Conservation (phyloP, 2,113 vertebrate species). For the Salminus brasiliensis region DNA sequence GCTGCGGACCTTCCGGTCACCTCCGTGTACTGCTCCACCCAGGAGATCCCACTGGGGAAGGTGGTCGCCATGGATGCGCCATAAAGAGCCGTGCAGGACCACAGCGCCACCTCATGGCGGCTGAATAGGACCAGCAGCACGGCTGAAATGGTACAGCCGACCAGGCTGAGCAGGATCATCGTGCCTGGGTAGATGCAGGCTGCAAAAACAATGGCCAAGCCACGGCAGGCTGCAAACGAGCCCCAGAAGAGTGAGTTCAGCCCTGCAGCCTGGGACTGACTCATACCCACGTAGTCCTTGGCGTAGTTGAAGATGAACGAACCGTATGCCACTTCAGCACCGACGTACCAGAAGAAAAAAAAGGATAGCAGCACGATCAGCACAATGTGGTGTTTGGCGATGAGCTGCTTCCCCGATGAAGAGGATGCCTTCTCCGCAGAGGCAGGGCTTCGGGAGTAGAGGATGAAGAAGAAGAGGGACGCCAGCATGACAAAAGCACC, state of each 20-base stretch:
- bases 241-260: slow-evolving; percentile 94
- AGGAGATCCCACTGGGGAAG: slow-evolving; percentile 92
- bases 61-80: slow-evolving; percentile 89
- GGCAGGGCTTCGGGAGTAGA: slow-evolving; percentile 70
- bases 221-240: slow-evolving; percentile 81
- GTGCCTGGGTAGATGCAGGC: slow-evolving; percentile 81
- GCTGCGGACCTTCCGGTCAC: slow-evolving; percentile 81
- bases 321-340: slow-evolving; percentile 89
- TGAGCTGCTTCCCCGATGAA: slow-evolving; percentile 56
- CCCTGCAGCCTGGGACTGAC: slow-evolving; percentile 74
- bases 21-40: slow-evolving; percentile 91
- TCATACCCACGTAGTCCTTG: slow-evolving; percentile 75
- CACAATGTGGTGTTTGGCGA: slow-evolving; percentile 78
- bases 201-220: slow-evolving; percentile 84
- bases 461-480: slow-evolving; percentile 77
- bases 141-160: slow-evolving; percentile 77
- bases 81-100: slow-evolving; percentile 81
- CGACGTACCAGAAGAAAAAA: slow-evolving; percentile 93
- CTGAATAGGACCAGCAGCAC: slow-evolving; percentile 80
- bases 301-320: slow-evolving; percentile 89
- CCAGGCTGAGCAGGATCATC: slow-evolving; percentile 85
- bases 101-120: slow-evolving; percentile 67
- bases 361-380: slow-evolving; percentile 83
- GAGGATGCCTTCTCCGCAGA: slow-evolving; percentile 60
- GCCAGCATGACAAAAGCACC: slow-evolving; percentile 79